Percentiles rank a stretch among this genome's conserved stretches.
These are phyloP conservation scores for Dicrurus megarhynchus DNA, from an alignment of 2,113 vertebrate genomes.

Conservation along the genomic window DNA sequence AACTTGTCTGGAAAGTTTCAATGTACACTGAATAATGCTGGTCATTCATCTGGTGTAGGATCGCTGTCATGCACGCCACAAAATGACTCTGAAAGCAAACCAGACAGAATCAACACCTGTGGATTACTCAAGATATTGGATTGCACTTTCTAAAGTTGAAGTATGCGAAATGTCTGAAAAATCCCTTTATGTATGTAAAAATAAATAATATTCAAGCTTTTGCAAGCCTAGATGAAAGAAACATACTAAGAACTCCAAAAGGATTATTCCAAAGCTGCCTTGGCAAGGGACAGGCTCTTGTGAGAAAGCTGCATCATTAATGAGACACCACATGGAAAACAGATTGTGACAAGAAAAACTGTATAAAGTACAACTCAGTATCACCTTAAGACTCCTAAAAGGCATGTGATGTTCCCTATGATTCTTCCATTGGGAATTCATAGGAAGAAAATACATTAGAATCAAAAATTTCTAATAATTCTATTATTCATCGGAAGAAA, in stretches of 20 bases:
- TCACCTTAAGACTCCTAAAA: background rate
- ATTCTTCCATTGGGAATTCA: background rate
- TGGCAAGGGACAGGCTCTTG: background rate
- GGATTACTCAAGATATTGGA: background rate
- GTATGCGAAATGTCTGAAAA: background rate
- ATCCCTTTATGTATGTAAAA: background rate
- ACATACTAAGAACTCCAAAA: background rate
- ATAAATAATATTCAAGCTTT: background rate
- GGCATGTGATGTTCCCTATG: background rate
- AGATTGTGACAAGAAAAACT: background rate
- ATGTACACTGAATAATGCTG: slow-evolving; percentile 91
- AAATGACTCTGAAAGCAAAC: slow-evolving; percentile 86
- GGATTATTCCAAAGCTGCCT: background rate
- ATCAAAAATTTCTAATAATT: background rate
- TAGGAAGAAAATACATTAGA: background rate
- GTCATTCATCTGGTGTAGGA: slow-evolving; percentile 93
- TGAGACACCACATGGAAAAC: background rate
- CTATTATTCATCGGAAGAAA: background rate
- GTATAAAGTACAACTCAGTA: background rate
- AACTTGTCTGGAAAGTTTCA: slow-evolving; percentile 85
- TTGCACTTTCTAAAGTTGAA: background rate
- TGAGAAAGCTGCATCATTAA: background rate
- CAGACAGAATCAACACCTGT: background rate
- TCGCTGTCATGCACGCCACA: slow-evolving; percentile 96
- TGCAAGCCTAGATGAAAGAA: background rate